Conservation (phyloP, 2,888 invertebrate genomes). For the Orchestes rusci region DNA sequence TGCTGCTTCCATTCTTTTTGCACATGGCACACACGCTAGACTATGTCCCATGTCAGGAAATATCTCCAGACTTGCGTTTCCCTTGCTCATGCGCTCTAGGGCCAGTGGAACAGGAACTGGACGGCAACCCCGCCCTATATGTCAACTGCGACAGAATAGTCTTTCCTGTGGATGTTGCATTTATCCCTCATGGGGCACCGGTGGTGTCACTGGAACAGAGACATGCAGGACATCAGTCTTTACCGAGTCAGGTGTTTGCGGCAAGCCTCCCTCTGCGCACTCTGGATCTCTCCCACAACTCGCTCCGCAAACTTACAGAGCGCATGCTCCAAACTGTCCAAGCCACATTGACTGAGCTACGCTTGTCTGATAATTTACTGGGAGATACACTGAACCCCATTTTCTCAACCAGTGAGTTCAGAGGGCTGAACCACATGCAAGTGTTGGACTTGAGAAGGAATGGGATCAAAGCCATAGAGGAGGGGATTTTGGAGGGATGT, state of each 20-base stretch:
- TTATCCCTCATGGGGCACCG: conserved; percentile 67
- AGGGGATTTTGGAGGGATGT: conserved; percentile 80
- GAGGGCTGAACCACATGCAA: conserved; percentile 63
- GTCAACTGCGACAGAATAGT: conserved; percentile 81
- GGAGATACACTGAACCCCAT: conserved; percentile 84
- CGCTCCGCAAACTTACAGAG: conserved; percentile 71
- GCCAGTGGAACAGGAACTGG: conserved; percentile 45
- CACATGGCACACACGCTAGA: no score
- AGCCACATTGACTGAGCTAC: conserved; percentile 60
- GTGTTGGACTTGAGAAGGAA: conserved; percentile 75
- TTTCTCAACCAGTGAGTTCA: conserved; percentile 79
- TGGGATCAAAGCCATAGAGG: conserved; percentile 73
- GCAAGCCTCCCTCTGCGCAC: conserved; percentile 64
- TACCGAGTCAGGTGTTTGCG: conserved; percentile 72
- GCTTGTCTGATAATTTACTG: conserved; percentile 72
- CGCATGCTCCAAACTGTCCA: conserved; percentile 57
- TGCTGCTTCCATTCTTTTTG: no score
- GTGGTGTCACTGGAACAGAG: conserved; percentile 73
- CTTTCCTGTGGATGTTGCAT: conserved; percentile 64
- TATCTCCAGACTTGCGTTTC: conserved; percentile 66
- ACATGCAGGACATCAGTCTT: conserved; percentile 70
- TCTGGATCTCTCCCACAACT: conserved; percentile 77
- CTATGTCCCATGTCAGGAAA: conserved; percentile 60
- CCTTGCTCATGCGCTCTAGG: conserved; percentile 59
- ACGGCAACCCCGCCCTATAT: conserved; percentile 50